Evolutionary conservation across 2,797 vertebrate genomes (phyloP), one percentile per base, ranked within the genome.

Genomic region (Alectoris magna): DNA sequence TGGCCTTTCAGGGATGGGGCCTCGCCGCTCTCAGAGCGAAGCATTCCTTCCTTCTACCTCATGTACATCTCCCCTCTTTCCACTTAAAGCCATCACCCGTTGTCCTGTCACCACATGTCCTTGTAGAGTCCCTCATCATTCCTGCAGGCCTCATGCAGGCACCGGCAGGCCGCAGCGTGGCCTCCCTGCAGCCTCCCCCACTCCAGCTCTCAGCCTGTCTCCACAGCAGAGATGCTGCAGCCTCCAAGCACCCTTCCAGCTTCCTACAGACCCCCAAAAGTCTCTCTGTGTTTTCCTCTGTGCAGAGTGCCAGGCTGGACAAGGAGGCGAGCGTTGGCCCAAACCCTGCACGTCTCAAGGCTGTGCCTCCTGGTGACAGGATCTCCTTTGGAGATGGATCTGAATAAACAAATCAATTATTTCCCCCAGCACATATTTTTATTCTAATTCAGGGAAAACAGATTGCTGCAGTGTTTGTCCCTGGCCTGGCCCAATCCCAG

Each of bases 271-370:
- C n/a, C n/a, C 21, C 46, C 34, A 3, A 1, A 22, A 27, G 13
- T 4, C 46, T 66, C 46, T 23, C 41, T 22, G 11, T 21, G 31
- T 53, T n/a, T 26, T 0, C 3, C 1, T 2, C 68, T 4, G 46
- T 2, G 2, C 55, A 16, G 39, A 8, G n/a, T 34, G 51, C n/a
- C 2, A 15, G 31, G 63, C 53, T 46, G 74, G 58, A 41, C 49
- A 6, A 0, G 1, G 55, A 4, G 1, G n/a, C 4, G 1, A 73
- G 2, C 21, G 24, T 39, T 4, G 2, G 44, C 67, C 22, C 51
- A 17, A 56, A 41, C 16, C 81, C 68, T 18, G 55, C 53, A 14
- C 29, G 31, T 13, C 71, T 72, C 84, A 36, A 6, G 14, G 39
- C 66, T 59, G 77, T 14, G 3, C 3, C 70, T 63, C 38, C 11